These are phyloP conservation scores for Macrosiphum euphorbiae DNA, from an alignment of 2,888 invertebrate genomes.

Conservation along the genomic window DNA sequence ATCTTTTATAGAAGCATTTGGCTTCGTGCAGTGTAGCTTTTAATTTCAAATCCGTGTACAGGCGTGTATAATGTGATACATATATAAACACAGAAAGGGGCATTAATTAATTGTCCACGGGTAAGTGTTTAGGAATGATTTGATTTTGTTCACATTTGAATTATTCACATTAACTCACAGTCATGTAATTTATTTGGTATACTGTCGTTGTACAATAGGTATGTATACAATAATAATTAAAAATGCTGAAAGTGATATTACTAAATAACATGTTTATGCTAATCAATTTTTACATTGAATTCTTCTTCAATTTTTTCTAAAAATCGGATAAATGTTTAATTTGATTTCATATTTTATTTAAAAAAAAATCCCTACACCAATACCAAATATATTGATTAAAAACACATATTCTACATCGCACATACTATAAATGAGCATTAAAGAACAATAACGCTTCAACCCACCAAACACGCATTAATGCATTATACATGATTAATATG, in stretches of 20 bases:
- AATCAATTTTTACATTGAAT: not conserved
- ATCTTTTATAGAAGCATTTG: slow-evolving; percentile 3
- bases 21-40: not conserved
- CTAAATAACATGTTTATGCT: not conserved
- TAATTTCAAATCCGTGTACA: slow-evolving; percentile 9
- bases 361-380: not conserved
- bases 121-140: not conserved
- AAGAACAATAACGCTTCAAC: not conserved
- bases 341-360: not conserved
- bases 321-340: not conserved
- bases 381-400: not conserved
- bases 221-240: not conserved
- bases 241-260: not conserved
- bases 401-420: not conserved
- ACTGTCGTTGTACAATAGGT: not conserved
- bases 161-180: not conserved
- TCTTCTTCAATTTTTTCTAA: not conserved
- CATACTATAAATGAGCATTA: not conserved
- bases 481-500: slow-evolving; percentile 5
- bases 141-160: not conserved
- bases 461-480: not conserved
- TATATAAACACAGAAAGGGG: not conserved
- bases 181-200: not conserved
- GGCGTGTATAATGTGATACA: slow-evolving; percentile 5
- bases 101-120: not conserved